Evolutionary conservation across 2,113 vertebrate genomes (phyloP), one percentile per base, ranked within the genome.

Genomic region (Sebastes fasciatus): DNA sequence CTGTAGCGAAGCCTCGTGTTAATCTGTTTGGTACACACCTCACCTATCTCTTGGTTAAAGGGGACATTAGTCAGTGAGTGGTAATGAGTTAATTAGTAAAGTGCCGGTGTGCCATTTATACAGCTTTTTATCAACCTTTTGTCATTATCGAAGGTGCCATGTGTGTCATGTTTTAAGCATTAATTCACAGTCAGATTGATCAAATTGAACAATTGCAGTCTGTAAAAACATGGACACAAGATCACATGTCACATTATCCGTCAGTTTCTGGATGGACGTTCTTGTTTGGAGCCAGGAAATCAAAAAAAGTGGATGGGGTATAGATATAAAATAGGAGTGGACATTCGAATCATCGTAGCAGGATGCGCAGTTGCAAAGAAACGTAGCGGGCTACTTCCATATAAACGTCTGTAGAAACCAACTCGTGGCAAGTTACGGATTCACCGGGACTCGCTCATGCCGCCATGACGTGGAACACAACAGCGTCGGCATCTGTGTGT

Each of bases 1-100:
- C 54, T 17, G 42, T 13, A 16, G 49, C 17, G 62, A 62, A 68
- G 34, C 58, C 63, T 23, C 26, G 71, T 51, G 74, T 68, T 79
- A 14, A 84, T 45, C 68, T 70, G 69, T 49, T 76, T 45, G 54
- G 60, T 63, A 74, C 72, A 84, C 82, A 75, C 63, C 34, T 57
- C 67, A 63, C 66, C 62, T 71, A 45, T 57, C 57, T 82, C 55
- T 42, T 65, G 51, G 67, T 72, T 73, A 42, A 43, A 57, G 48
- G 46, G 57, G 62, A 64, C 68, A 67, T 74, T 77, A 57, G 21
- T 87, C 66, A 85, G 2, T 2, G 34, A 43, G 71, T 63, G 23
- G 45, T 65, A 64, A 68, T 74, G 77, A 79, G 74, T 86, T 83
- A 61, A 91, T 87, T 63, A 72, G 82, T 83, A 34, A 42, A 60